phyloP scores from a whole-genome alignment of 2,888 invertebrate genomes.

The Coleophora deauratella region DNA sequence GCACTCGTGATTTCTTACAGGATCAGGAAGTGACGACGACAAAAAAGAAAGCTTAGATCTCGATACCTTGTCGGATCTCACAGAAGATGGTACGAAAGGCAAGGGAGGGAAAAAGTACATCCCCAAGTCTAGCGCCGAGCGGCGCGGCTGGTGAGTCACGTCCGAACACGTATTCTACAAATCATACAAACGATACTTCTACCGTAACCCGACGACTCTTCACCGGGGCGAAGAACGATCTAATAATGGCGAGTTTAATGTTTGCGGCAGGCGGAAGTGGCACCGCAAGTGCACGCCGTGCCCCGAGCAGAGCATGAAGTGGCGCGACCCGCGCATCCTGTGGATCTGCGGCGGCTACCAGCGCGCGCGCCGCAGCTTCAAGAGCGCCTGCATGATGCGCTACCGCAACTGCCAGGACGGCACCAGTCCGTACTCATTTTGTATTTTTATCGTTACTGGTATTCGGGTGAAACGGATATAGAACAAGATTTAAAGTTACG shows the following conservation, averaged over 20 bases:
- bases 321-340: conserved; percentile 40
- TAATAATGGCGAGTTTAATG: no score
- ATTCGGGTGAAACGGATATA: no score
- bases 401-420: conserved; percentile 64
- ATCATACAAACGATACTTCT: no score
- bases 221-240: no score
- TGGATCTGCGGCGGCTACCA: conserved; percentile 66
- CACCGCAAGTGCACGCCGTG: conserved; percentile 51
- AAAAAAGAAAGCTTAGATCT: conserved; percentile 17
- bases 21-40: conserved; percentile 2
- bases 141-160: conserved; percentile 39
- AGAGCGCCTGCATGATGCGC: conserved; percentile 59
- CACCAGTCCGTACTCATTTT: conserved; percentile 38
- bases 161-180: no score
- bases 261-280: conserved; percentile 47
- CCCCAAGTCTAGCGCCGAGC: conserved; percentile 33
- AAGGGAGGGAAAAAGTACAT: conserved; percentile 6
- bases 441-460: not conserved
- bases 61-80: conserved; percentile 6
- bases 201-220: no score
- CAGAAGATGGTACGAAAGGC: not conserved
- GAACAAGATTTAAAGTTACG: no score
- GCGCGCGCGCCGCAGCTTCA: conserved; percentile 50
- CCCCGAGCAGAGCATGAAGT: conserved; percentile 41
- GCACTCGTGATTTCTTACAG: not conserved